These are phyloP conservation scores for Colius striatus DNA, from an alignment of 2,113 vertebrate genomes.

Conservation along the genomic window DNA sequence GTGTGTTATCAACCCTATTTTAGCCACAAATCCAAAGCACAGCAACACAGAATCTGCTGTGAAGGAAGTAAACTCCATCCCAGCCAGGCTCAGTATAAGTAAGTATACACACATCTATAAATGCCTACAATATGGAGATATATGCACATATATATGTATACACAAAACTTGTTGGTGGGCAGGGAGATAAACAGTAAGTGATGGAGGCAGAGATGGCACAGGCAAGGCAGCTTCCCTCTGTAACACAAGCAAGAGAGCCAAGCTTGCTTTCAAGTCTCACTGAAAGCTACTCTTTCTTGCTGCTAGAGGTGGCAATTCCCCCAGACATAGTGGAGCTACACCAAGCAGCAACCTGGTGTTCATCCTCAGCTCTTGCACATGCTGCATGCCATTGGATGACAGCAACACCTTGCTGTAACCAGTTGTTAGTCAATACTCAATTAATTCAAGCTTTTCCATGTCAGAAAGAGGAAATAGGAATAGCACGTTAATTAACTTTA, in stretches of 20 bases:
- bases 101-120: background rate
- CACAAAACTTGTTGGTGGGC: background rate
- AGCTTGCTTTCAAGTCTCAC: background rate
- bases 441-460: background rate
- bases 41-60: background rate
- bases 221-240: fast-evolving
- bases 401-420: background rate
- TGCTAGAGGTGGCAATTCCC: background rate
- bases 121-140: background rate
- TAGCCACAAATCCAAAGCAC: background rate
- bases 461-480: background rate
- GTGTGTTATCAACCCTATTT: background rate
- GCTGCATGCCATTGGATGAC: background rate
- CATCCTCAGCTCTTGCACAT: background rate
- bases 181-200: background rate
- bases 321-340: background rate
- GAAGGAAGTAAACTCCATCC: background rate
- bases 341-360: background rate
- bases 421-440: background rate
- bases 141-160: background rate
- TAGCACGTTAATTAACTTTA: background rate
- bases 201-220: background rate
- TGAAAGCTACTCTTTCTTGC: too few species aligned
- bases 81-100: fast-evolving
- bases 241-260: background rate